Conservation (phyloP, 2,888 invertebrate species). For the Chymomyza caudatula region DNA sequence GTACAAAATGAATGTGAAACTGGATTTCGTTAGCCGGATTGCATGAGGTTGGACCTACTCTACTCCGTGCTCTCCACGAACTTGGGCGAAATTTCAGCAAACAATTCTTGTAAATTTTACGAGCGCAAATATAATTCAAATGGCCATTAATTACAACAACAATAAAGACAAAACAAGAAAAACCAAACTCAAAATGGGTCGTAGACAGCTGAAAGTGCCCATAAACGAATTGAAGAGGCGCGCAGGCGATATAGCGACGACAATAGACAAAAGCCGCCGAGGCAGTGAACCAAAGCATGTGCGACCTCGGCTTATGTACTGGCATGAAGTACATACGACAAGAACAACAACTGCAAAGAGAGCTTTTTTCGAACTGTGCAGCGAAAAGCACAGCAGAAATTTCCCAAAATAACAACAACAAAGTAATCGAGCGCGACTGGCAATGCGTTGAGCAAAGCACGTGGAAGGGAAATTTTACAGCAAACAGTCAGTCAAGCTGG, state of each 20-base stretch:
- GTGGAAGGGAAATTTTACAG: conserved; percentile 53
- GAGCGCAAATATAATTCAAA: conserved; percentile 76
- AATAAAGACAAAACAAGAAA: conserved; percentile 29
- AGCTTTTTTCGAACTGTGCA: conserved; percentile 34
- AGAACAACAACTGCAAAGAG: no score
- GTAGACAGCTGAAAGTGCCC: conserved; percentile 63
- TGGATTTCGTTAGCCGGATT: conserved; percentile 33
- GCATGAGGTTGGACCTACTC: neutral
- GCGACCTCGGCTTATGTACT: conserved; percentile 45
- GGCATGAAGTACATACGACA: conserved; percentile 23
- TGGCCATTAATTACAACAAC: conserved; percentile 74
- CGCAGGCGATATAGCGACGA: conserved; percentile 17
- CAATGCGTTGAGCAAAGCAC: no score
- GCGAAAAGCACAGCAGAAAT: conserved; percentile 21
- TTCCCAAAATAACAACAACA: conserved; percentile 19
- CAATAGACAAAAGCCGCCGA: conserved; percentile 4
- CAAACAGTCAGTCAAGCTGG: neutral
- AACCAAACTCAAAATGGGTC: conserved; percentile 55
- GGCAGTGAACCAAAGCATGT: neutral
- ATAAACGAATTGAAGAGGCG: conserved; percentile 65
- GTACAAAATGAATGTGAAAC: conserved; percentile 54
- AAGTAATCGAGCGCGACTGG: no score
- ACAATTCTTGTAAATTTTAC: conserved; percentile 75
- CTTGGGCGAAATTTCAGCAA: conserved; percentile 37
- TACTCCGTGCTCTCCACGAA: no score